Evolutionary conservation across 2,797 vertebrate species (phyloP).

Genomic region (Bovichtus variegatus): DNA sequence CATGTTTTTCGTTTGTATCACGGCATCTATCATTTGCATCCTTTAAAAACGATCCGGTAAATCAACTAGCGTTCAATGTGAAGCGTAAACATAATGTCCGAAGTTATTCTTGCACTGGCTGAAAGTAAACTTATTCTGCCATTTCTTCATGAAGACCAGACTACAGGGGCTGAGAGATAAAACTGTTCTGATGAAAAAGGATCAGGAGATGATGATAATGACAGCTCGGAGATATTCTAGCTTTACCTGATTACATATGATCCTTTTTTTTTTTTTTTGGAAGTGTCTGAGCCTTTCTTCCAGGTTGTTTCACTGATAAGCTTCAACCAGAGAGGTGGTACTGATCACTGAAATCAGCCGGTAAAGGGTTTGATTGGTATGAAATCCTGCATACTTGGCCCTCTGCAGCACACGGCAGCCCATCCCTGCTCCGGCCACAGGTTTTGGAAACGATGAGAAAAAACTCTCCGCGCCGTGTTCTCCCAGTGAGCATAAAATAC

Average conservation of each 20-base stretch:
- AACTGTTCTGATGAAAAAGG: constrained; percentile 19
- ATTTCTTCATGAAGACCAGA: neutral
- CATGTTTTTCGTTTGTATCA: neutral
- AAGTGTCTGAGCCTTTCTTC: constrained; percentile 7
- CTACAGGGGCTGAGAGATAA: constrained; percentile 4
- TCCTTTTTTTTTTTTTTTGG: neutral
- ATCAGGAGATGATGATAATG: constrained; percentile 45
- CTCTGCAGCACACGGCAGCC: neutral
- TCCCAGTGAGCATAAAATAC: neutral
- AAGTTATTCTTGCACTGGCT: neutral
- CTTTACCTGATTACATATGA: constrained; percentile 40
- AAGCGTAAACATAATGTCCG: neutral
- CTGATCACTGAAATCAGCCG: constrained; percentile 47
- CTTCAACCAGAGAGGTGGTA: constrained; percentile 14
- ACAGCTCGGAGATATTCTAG: constrained; percentile 21
- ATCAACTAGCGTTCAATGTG: neutral
- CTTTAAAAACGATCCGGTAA: neutral
- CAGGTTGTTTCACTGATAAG: constrained; percentile 41
- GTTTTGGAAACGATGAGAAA: constrained; percentile 2
- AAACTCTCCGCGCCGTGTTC: neutral
- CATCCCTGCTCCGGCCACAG: neutral
- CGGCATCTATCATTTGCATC: neutral
- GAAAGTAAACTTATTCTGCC: constrained; percentile 17
- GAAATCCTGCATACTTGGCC: constrained; percentile 4
- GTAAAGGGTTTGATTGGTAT: constrained; percentile 29